These are phyloP conservation scores for Origma solitaria DNA, from an alignment of 2,113 vertebrate genomes.

Conservation along the genomic window DNA sequence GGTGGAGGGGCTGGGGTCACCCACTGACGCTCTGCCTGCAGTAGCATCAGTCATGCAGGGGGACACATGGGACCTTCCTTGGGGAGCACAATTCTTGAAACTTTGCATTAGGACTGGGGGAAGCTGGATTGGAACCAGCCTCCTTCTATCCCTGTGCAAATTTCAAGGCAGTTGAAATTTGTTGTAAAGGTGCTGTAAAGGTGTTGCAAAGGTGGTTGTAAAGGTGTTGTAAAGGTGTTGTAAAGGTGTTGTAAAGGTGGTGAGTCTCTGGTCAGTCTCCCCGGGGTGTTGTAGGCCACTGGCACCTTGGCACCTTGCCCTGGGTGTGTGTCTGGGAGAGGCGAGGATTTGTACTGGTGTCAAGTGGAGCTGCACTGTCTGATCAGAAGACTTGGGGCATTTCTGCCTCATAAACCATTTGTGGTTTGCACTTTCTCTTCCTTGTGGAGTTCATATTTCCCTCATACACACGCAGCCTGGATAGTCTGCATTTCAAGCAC, in stretches of 20 bases:
- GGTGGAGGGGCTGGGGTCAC: not conserved
- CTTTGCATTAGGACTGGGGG: not conserved
- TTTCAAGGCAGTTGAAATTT: not conserved
- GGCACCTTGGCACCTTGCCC: not conserved
- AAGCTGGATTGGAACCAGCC: not conserved
- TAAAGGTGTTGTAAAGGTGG: not conserved
- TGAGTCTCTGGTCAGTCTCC: not conserved
- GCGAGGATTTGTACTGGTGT: accelerated
- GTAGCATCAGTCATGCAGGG: accelerated
- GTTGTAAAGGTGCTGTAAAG: no score
- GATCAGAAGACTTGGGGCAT: not conserved
- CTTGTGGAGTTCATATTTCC: not conserved
- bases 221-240: no score
- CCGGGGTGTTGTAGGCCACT: not conserved
- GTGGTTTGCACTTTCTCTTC: not conserved
- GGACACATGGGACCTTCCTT: not conserved
- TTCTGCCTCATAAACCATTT: not conserved
- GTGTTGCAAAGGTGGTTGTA: no score
- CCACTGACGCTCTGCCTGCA: not conserved
- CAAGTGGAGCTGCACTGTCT: not conserved
- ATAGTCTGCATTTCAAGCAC: not conserved
- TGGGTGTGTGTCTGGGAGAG: not conserved
- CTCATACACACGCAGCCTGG: accelerated
- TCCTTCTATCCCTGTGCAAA: not conserved
- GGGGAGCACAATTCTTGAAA: accelerated